These are phyloP conservation scores for Thera obeliscata DNA, from an alignment of 2,888 invertebrate genomes.

Conservation along the genomic window DNA sequence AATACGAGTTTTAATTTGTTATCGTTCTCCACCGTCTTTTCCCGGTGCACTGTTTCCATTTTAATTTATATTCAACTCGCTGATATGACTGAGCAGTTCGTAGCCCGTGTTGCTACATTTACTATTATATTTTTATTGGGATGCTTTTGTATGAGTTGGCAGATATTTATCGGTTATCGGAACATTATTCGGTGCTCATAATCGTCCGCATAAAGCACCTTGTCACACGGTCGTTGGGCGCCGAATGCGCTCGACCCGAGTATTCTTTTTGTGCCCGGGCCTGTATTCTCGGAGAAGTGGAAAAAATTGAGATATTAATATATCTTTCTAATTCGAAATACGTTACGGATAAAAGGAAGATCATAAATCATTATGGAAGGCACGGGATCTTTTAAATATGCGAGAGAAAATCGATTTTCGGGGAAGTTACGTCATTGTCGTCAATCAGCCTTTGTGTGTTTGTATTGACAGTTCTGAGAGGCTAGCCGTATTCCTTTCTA, in stretches of 20 bases:
- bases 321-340: conserved; percentile 85
- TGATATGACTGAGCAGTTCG: conserved; percentile 81
- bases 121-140: conserved; percentile 84
- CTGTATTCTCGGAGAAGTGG: conserved; percentile 81
- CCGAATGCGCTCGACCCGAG: conserved; percentile 75
- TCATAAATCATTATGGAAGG: conserved; percentile 79
- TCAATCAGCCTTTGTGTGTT: conserved; percentile 67
- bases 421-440: conserved; percentile 62
- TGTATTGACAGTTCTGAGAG: conserved; percentile 60
- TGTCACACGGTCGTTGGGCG: conserved; percentile 84
- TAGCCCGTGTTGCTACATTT: conserved; percentile 79
- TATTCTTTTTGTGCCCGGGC: conserved; percentile 80
- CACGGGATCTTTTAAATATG: conserved; percentile 73
- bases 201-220: conserved; percentile 84
- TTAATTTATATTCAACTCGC: conserved; percentile 76
- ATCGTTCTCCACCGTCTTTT: conserved; percentile 54
- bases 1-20: conserved; percentile 68
- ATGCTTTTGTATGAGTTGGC: conserved; percentile 85
- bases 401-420: conserved; percentile 73
- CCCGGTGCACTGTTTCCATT: conserved; percentile 66
- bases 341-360: conserved; percentile 80
- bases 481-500: conserved; percentile 25
- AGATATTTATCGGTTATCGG: conserved; percentile 84
- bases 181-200: conserved; percentile 84
- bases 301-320: conserved; percentile 85